Evolutionary conservation across 2,797 vertebrate species (phyloP).

Genomic region (Emydoidea blandingii): DNA sequence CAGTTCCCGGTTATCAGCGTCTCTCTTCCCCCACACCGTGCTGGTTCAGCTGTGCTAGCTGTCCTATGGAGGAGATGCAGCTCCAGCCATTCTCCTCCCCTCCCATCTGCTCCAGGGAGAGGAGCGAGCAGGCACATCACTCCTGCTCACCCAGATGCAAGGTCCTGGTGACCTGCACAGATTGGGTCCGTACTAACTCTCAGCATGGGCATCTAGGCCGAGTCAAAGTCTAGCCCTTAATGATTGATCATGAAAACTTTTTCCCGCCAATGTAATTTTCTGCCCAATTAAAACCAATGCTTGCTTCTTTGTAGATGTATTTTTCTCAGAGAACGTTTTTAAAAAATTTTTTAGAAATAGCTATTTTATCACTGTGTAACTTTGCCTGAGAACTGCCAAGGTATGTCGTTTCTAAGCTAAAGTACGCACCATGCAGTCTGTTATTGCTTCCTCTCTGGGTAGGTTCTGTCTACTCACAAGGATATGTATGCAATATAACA

Average conservation of each 20-base stretch:
- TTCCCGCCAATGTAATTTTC: background rate
- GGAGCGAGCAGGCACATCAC: background rate
- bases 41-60: background rate
- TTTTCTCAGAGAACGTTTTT: background rate
- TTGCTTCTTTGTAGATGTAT: background rate
- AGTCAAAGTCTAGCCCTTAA: constrained; percentile 5
- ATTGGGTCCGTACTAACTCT: background rate
- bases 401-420: background rate
- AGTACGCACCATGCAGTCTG: fast-evolving
- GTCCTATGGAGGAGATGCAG: background rate
- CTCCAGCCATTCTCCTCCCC: background rate
- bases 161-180: background rate
- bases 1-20: background rate
- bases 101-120: background rate
- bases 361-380: background rate
- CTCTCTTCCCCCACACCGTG: background rate
- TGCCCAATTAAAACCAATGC: background rate
- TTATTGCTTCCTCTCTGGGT: background rate
- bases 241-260: constrained; percentile 28
- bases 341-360: background rate
- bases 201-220: background rate
- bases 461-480: background rate
- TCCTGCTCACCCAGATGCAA: background rate
- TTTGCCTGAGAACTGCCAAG: background rate
- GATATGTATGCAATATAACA: background rate